phyloP scores from a whole-genome alignment of 2,888 invertebrate genomes.

The Dorcus hopei region DNA sequence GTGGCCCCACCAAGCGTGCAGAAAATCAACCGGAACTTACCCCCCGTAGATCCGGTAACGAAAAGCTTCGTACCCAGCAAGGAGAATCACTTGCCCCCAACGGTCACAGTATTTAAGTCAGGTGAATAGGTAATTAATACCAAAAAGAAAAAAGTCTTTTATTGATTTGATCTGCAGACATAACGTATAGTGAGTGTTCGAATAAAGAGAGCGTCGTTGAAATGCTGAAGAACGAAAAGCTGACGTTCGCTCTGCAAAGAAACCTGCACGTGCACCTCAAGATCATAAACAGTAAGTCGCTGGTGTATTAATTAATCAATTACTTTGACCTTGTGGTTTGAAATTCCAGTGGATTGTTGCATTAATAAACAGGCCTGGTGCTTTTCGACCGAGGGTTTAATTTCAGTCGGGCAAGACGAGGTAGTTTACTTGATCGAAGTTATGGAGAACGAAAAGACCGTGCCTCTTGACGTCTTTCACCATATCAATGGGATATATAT shows the following conservation, averaged over 20 bases:
- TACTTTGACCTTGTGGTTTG: not conserved
- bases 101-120: constrained; percentile 53
- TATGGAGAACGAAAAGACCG: constrained; percentile 57
- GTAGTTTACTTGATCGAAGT: constrained; percentile 71
- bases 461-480: constrained; percentile 71
- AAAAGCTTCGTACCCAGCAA: constrained; percentile 57
- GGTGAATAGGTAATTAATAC: constrained; percentile 40
- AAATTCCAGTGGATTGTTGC: constrained; percentile 67
- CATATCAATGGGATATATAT: constrained; percentile 71
- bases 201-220: constrained; percentile 57
- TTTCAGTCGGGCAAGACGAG: constrained; percentile 80
- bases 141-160: not conserved
- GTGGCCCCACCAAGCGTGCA: constrained; percentile 7
- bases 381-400: constrained; percentile 72
- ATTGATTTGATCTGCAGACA: constrained; percentile 44
- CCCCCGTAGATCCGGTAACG: constrained; percentile 52
- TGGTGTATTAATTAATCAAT: not conserved
- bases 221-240: constrained; percentile 58
- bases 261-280: constrained; percentile 74
- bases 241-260: constrained; percentile 71
- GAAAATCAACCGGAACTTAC: constrained; percentile 38
- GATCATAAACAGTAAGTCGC: constrained; percentile 68
- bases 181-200: constrained; percentile 54
- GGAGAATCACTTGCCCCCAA: constrained; percentile 56
- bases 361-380: constrained; percentile 72